Conservation (phyloP, 2,888 invertebrate genomes). For the Catocala fraxini region DNA sequence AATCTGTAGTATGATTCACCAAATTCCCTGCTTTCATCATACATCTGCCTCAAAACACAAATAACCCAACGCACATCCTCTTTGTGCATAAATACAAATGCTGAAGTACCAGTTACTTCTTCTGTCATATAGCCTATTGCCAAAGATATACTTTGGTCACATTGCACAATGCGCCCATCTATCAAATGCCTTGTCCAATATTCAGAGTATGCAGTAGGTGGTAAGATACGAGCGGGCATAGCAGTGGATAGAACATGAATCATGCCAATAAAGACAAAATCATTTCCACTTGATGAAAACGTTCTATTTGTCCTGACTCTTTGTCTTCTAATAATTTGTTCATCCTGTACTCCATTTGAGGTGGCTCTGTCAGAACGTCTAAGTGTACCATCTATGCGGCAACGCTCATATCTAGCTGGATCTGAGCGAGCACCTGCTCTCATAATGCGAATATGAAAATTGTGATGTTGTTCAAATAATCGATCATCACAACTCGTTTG, state of each 20-base stretch:
- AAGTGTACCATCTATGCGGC: conserved; percentile 90
- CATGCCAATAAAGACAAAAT: conserved; percentile 91
- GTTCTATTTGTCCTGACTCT: conserved; percentile 84
- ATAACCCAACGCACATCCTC: conserved; percentile 96
- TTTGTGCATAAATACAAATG: conserved; percentile 96
- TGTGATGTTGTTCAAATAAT: conserved; percentile 82
- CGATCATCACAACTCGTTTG: conserved; percentile 70
- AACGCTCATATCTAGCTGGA: conserved; percentile 90
- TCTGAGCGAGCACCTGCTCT: conserved; percentile 92
- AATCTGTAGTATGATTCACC: conserved; percentile 96
- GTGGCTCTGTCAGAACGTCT: conserved; percentile 88
- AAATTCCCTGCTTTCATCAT: conserved; percentile 93
- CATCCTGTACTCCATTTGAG: conserved; percentile 82
- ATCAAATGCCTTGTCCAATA: conserved; percentile 96
- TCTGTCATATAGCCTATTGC: conserved; percentile 96
- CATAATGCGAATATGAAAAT: conserved; percentile 88
- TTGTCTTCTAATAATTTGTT: conserved; percentile 82
- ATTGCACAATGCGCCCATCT: conserved; percentile 95
- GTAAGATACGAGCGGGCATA: conserved; percentile 88
- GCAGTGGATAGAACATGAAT: conserved; percentile 88
- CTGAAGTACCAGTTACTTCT: conserved; percentile 95
- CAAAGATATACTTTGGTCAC: conserved; percentile 96
- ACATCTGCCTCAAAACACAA: conserved; percentile 96
- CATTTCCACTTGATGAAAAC: conserved; percentile 88
- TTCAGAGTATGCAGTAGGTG: conserved; percentile 91